A percentile compares a stretch with the other conserved stretches of the same genome.
Evolutionary conservation across 2,113 vertebrate genomes (phyloP).

Genomic region (Tapirus terrestris): DNA sequence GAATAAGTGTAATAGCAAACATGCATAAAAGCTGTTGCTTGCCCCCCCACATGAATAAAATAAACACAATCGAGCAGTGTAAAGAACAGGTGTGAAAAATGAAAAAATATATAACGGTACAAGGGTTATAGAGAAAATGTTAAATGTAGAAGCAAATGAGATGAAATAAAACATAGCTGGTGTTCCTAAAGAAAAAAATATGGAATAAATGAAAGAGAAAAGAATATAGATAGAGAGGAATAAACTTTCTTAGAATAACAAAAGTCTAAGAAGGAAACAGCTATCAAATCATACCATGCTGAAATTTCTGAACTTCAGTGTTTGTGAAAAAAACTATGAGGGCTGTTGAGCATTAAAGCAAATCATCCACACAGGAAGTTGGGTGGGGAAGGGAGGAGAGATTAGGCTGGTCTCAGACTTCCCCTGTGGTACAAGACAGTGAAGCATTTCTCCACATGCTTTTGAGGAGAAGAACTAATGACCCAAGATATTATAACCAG

Average conservation of each 20-base stretch:
- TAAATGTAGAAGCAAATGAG: background rate
- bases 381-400: background rate
- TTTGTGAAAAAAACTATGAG: background rate
- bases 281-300: background rate
- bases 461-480: background rate
- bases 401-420: background rate
- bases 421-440: background rate
- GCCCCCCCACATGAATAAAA: background rate
- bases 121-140: background rate
- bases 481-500: background rate
- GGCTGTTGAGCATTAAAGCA: background rate
- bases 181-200: background rate
- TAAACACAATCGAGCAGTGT: background rate
- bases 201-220: background rate
- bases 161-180: background rate
- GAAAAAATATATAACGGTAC: background rate
- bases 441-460: background rate
- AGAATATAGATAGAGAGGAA: background rate
- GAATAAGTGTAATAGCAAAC: background rate
- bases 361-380: background rate
- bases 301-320: background rate
- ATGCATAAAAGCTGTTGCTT: background rate
- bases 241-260: background rate
- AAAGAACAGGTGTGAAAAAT: background rate
- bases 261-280: background rate